Conservation (phyloP, 1,140 invertebrate species). For the Musca domestica region DNA sequence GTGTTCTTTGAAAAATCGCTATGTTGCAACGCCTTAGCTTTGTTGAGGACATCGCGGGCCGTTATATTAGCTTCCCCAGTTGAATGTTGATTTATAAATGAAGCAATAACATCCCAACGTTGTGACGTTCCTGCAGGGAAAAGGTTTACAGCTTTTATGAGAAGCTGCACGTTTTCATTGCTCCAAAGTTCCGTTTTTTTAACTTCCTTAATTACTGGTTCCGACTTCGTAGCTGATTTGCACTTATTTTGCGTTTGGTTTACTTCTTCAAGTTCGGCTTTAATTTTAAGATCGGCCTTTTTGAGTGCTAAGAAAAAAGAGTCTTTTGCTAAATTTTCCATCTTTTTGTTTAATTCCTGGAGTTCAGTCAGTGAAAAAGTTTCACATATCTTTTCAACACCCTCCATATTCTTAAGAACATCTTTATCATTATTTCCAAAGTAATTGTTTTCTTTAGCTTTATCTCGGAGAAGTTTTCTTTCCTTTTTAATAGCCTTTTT, state of each 20-base stretch:
- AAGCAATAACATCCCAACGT: slow-evolving; percentile 94
- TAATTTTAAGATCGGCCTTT: slow-evolving; percentile 70
- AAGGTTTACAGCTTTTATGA: slow-evolving; percentile 94
- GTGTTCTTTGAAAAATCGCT: slow-evolving; percentile 82
- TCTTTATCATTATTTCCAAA: slow-evolving; percentile 74
- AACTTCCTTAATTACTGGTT: slow-evolving; percentile 53
- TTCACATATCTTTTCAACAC: slow-evolving; percentile 88
- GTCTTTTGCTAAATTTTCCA: slow-evolving; percentile 62
- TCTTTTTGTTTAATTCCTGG: slow-evolving; percentile 74
- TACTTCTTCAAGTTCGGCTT: slow-evolving; percentile 67
- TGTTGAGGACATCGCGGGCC: slow-evolving; percentile 90
- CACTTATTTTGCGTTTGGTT: slow-evolving; percentile 44
- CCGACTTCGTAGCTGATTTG: slow-evolving; percentile 30
- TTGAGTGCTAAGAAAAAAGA: slow-evolving; percentile 66
- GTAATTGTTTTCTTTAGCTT: slow-evolving; percentile 86
- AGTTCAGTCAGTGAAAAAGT: slow-evolving; percentile 69
- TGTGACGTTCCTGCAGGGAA: slow-evolving; percentile 95
- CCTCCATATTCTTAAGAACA: slow-evolving; percentile 79
- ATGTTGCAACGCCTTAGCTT: slow-evolving; percentile 92
- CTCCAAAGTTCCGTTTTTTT: slow-evolving; percentile 67
- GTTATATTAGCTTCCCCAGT: slow-evolving; percentile 59
- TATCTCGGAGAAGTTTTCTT: slow-evolving; percentile 78
- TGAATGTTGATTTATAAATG: slow-evolving; percentile 92
- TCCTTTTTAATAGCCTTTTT: slow-evolving; percentile 85
- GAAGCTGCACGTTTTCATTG: slow-evolving; percentile 75